phyloP scores from a whole-genome alignment of 2,888 invertebrate species.

The Drosophila kokeensis region DNA sequence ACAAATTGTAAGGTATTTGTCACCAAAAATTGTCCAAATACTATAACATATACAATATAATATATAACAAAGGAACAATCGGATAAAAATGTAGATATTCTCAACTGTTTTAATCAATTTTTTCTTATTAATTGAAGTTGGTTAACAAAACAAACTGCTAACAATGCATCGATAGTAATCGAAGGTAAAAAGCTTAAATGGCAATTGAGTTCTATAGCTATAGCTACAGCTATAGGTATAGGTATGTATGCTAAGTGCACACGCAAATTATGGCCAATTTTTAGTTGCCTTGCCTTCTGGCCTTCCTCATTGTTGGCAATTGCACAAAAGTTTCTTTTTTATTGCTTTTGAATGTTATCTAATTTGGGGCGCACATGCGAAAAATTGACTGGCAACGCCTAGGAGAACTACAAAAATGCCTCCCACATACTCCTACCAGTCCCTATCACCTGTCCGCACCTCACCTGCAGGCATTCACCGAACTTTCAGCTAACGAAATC shows the following conservation, averaged over 20 bases:
- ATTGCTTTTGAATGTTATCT: conserved; percentile 70
- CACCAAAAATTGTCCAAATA: background rate
- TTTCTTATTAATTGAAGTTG: background rate
- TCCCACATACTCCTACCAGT: background rate
- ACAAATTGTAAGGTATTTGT: accelerated
- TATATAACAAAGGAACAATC: background rate
- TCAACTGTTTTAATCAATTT: background rate
- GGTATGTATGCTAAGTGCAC: conserved; percentile 9
- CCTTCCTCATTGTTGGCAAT: conserved; percentile 40
- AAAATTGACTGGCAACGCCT: conserved; percentile 72
- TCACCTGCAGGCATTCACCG: background rate
- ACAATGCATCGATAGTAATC: background rate
- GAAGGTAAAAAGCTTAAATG: conserved; percentile 4
- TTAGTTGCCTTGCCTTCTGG: conserved; percentile 1
- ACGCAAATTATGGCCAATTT: conserved; percentile 13
- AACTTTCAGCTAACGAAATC: conserved; percentile 49
- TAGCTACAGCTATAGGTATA: background rate
- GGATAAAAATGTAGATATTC: background rate
- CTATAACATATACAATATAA: background rate
- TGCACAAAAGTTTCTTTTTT: conserved; percentile 63
- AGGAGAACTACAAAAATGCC: conserved; percentile 15
- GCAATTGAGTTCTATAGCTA: conserved; percentile 10
- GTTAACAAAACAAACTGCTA: background rate
- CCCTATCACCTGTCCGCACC: background rate
- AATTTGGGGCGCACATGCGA: conserved; percentile 73